Base-by-base conservation (phyloP, 1,140 invertebrate species). In the Panagrolaimus sp. region DNA sequence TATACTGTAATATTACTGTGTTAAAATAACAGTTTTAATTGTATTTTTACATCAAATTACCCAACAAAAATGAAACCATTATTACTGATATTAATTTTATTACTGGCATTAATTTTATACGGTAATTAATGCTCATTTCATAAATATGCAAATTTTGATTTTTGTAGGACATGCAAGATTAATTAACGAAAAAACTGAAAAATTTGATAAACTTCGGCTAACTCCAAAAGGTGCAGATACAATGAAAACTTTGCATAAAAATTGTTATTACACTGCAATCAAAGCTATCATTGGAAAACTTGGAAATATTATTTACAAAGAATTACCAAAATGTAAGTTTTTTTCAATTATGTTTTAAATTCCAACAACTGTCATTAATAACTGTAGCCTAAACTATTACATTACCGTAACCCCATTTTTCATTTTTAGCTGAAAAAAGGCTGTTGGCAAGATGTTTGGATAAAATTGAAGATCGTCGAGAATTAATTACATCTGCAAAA, bases 221-320 rank as follows among this genome's bases (percentile, higher is more conserved):
- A 47, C 43, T 6, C 62, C 70, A n/a, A 43, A 71, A 46, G 63
- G 24, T 28, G 62, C 46, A 24, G 70, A 58, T 24, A 71, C 63
- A 52, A 64, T 71, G 38, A 68, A 71, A 44, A 62, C 44, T 43
- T 21, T 69, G 14, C 70, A 71, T 15, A 46, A 71, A 26, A 69
- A 71, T 65, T 43, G 46, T n/a, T 71, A 71, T 55, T 71, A 71
- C 48, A 62, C 45, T 28, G 71, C 71, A 9, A 10, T 73, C 43
- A 73, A 73, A 26, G 73, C 73, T 17, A 43, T 74, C 12, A 67
- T 74, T 55, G 73, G 73, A 17, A 74, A 74, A 58, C 52, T 74
- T 21, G 72, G 72, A 7, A 66, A 52, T 47, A 47, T 47, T 28
- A 44, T 74, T 14, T 76, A 75, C 52, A 63, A 58, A 14, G 15